phyloP scores from a whole-genome alignment of 2,888 invertebrate species.

The Catotricha subobsoleta region DNA sequence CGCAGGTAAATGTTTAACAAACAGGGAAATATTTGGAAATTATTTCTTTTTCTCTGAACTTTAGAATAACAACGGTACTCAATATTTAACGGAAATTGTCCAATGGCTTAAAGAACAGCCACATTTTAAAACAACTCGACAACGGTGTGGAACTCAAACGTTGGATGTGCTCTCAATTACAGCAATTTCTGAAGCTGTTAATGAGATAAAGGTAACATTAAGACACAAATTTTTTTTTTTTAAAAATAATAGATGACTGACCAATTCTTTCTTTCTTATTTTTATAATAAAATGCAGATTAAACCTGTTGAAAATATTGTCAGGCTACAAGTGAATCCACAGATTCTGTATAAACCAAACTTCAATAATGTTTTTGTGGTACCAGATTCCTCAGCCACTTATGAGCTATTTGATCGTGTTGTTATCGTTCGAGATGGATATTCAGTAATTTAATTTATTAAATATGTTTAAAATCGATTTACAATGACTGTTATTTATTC shows the following conservation, averaged over 20 bases:
- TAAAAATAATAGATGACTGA: not conserved
- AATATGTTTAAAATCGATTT: not conserved
- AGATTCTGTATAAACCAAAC: slow-evolving; percentile 40
- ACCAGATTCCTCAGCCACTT: slow-evolving; percentile 50
- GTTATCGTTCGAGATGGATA: slow-evolving; percentile 56
- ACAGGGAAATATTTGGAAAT: too few relatives aligned
- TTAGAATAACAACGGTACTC: slow-evolving; percentile 30
- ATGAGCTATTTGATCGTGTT: slow-evolving; percentile 64
- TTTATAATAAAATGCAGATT: slow-evolving; percentile 12
- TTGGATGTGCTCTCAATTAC: slow-evolving; percentile 47
- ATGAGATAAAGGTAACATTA: slow-evolving; percentile 17
- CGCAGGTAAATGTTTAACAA: too few relatives aligned
- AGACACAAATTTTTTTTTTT: too few relatives aligned
- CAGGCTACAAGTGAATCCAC: slow-evolving; percentile 62
- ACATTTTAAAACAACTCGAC: not conserved
- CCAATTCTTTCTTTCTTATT: not conserved
- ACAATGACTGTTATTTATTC: not conserved
- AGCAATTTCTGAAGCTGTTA: slow-evolving; percentile 23
- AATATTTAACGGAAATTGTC: slow-evolving; percentile 14
- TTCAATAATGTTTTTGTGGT: slow-evolving; percentile 35
- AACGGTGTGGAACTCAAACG: slow-evolving; percentile 14
- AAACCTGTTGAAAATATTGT: slow-evolving; percentile 37
- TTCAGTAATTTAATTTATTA: slow-evolving; percentile 21
- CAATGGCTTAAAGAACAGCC: slow-evolving; percentile 1
- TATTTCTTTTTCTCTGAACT: too few relatives aligned